Evolutionary conservation across 2,113 vertebrate genomes (phyloP), one percentile per base, ranked within the genome.

Genomic region (Acanthochromis polyacanthus): DNA sequence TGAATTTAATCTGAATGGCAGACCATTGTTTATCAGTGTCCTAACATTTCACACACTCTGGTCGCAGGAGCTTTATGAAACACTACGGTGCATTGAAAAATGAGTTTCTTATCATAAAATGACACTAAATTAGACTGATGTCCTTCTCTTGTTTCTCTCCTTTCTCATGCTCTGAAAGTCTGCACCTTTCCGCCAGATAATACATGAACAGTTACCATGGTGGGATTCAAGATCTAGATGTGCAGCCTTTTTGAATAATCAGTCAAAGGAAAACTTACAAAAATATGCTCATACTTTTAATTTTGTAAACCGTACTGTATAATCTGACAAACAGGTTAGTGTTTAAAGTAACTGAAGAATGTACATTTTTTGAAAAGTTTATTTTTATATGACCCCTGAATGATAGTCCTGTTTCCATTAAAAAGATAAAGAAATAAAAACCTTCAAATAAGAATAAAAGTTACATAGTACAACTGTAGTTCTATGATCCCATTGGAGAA

Each of bases 1-100:
- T 75, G 71, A 80, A 58, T 71, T 36, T 36, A 2, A 4, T 51
- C 30, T 83, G 51, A 81, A 68, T 75, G 62, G 52, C 45, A 28
- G 14, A 40, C 45, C 15, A 6, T 15, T 69, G 58, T 61, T 72
- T 32, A n/a, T 46, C 16, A 14, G 71, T 57, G 73, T 64, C 30
- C 22, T 25, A 45, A 68, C 36, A 58, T 76, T 45, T 69, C 67
- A 68, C 40, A 67, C 10, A 32, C 15, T 15, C 19, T 8, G 51
- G 20, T 67, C 32, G 48, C 7, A 4, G 46, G 69, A 53, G 65
- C 45, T 55, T 59, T 15, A 40, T 32, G 46, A 20, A 6, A 48
- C 1, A 22, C 64, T 53, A 36, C 4, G 2, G 55, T 16, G 16
- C 16, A 40, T 25, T 62, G 23, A 66, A 53, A 56, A 65, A 65